A percentile compares a stretch with the other conserved stretches of the same genome.
Conservation (phyloP, 2,888 invertebrate species). For the Epirrhoe tristata region DNA sequence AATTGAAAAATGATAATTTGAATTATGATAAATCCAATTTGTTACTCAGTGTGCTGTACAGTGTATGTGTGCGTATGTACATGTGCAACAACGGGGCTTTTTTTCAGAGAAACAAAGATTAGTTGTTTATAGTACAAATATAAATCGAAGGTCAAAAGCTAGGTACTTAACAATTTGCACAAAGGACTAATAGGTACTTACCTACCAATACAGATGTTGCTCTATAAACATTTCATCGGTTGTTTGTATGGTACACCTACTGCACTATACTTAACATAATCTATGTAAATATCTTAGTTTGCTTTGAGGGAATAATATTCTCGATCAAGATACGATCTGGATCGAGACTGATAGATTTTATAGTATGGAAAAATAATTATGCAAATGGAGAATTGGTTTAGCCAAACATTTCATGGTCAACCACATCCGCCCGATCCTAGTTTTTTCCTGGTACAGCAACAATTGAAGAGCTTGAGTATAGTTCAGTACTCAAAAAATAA, state of each 20-base stretch:
- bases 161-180: not conserved
- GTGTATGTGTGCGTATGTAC: not conserved
- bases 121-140: not conserved
- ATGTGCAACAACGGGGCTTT: not conserved
- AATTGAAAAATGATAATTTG: too few species aligned
- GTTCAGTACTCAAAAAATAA: slow-evolving; percentile 32
- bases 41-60: too few species aligned
- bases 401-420: slow-evolving; percentile 35
- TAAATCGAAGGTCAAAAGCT: not conserved
- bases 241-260: too few species aligned
- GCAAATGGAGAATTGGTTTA: slow-evolving; percentile 19
- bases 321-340: not conserved
- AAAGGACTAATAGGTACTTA: not conserved
- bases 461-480: slow-evolving; percentile 5
- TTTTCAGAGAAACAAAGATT: not conserved
- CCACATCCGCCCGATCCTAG: slow-evolving; percentile 14
- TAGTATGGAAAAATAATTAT: slow-evolving; percentile 21
- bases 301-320: not conserved
- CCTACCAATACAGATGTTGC: too few species aligned
- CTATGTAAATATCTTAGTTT: not conserved
- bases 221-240: too few species aligned
- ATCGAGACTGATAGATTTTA: not conserved
- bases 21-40: too few species aligned
- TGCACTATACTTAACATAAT: too few species aligned
- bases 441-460: not conserved